A percentile compares a stretch with the other conserved stretches of the same genome.
Conservation (phyloP, 1,140 invertebrate genomes). For the Geopemphigus sp. region DNA sequence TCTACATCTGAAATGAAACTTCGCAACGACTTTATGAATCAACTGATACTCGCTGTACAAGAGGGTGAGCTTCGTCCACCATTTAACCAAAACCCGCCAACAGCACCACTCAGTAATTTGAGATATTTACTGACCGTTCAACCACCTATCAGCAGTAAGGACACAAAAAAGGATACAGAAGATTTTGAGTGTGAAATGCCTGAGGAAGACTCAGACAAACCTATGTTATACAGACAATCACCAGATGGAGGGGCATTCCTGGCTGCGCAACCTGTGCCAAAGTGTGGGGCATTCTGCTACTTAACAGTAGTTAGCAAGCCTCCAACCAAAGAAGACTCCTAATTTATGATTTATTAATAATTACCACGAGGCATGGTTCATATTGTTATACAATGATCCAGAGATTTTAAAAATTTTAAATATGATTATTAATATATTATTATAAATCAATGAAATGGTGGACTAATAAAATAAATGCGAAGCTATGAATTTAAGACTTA, state of each 20-base stretch:
- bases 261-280: constrained; percentile 58
- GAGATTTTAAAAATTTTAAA: too few relatives aligned
- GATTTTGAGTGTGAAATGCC: background rate
- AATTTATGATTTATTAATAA: too few relatives aligned
- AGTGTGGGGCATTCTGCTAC: constrained; percentile 60
- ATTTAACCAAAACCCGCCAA: constrained; percentile 57
- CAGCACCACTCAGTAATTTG: constrained; percentile 51
- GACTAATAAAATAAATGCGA: too few relatives aligned
- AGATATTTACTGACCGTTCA: background rate
- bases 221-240: constrained; percentile 57
- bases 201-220: constrained; percentile 38
- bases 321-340: constrained; percentile 11
- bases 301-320: constrained; percentile 57
- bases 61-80: constrained; percentile 56
- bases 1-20: constrained; percentile 57
- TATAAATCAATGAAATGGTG: too few relatives aligned
- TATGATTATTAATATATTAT: too few relatives aligned
- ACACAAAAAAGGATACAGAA: background rate
- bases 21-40: constrained; percentile 60
- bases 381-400: too few relatives aligned
- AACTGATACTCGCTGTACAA: constrained; percentile 58
- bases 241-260: constrained; percentile 60
- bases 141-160: background rate
- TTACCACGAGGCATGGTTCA: too few relatives aligned
- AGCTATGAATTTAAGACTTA: too few relatives aligned